phyloP scores from a whole-genome alignment of 2,113 vertebrate genomes.

The Miniopterus natalensis region DNA sequence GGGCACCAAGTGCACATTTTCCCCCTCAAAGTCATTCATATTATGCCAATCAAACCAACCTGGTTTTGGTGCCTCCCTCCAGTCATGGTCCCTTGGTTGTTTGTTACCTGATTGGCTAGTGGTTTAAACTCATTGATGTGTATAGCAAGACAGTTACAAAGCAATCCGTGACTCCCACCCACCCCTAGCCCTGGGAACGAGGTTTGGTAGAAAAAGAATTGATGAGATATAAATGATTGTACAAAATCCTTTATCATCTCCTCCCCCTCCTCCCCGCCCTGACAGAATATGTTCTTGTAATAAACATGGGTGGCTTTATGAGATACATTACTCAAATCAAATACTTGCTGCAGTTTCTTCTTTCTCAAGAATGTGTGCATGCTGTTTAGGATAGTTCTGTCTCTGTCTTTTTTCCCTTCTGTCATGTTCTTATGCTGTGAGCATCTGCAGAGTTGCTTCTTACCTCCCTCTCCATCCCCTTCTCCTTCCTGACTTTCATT shows the following conservation, averaged over 20 bases:
- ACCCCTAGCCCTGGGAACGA: not conserved
- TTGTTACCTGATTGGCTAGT: not conserved
- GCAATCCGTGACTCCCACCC: not conserved
- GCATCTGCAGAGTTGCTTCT: not conserved
- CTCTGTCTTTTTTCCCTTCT: not conserved
- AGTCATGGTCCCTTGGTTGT: not conserved
- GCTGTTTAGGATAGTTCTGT: not conserved
- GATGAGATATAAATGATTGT: not conserved
- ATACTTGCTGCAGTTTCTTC: constrained; percentile 1
- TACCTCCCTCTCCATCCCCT: not conserved
- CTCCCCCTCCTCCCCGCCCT: too few relatives aligned
- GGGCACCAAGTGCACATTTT: not conserved
- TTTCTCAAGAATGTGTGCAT: not conserved
- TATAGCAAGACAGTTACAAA: not conserved
- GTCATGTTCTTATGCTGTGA: not conserved
- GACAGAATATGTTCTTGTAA: not conserved
- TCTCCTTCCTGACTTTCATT: not conserved
- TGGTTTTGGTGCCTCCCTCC: not conserved
- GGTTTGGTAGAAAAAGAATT: not conserved
- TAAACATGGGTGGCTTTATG: not conserved
- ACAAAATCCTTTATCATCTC: not conserved
- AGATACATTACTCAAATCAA: not conserved
- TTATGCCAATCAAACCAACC: not conserved
- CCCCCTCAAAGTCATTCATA: not conserved
- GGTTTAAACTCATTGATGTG: not conserved